phyloP scores from a whole-genome alignment of 2,888 invertebrate species.

The Pandemis cinnamomeana region DNA sequence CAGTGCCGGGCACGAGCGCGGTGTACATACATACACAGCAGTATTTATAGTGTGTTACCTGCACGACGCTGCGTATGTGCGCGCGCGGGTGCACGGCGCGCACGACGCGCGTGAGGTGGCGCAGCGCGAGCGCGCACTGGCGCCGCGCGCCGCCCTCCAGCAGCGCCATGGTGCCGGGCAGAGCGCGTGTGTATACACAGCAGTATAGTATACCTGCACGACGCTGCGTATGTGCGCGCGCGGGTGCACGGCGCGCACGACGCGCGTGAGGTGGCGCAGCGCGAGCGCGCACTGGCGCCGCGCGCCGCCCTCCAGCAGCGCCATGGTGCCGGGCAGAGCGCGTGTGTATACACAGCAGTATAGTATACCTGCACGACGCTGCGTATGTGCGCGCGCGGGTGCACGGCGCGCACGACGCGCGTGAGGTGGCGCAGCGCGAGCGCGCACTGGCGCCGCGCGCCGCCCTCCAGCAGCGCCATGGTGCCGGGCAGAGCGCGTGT shows the following conservation, averaged over 20 bases:
- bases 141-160: too few species aligned
- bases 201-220: conserved; percentile 89
- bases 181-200: too few species aligned
- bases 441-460: conserved; percentile 92
- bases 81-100: too few species aligned
- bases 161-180: too few species aligned
- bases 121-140: too few species aligned
- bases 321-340: too few species aligned
- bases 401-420: conserved; percentile 92
- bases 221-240: conserved; percentile 92
- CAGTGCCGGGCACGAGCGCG: too few species aligned
- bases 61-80: too few species aligned
- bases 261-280: conserved; percentile 91
- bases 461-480: conserved; percentile 83
- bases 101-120: too few species aligned
- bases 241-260: conserved; percentile 91
- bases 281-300: conserved; percentile 93
- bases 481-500: conserved; percentile 87
- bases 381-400: conserved; percentile 90
- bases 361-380: conserved; percentile 92
- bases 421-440: conserved; percentile 93
- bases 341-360: too few species aligned
- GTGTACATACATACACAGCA: too few species aligned
- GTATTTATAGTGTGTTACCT: too few species aligned
- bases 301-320: conserved; percentile 86